A percentile compares a stretch with the other conserved stretches of the same genome.
These are phyloP conservation scores for Chironomus striatipennis DNA, from an alignment of 1,140 invertebrate genomes.

Conservation along the genomic window DNA sequence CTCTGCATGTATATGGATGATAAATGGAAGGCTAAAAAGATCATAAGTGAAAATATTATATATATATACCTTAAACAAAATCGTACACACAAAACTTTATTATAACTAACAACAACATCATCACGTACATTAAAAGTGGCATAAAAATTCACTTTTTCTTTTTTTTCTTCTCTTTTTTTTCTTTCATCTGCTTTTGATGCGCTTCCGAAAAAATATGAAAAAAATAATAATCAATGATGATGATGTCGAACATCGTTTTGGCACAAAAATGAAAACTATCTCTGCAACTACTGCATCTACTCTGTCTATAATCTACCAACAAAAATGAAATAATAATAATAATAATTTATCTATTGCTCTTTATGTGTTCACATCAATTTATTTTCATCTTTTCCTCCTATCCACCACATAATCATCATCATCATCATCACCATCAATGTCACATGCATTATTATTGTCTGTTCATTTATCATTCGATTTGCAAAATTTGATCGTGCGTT, in stretches of 20 bases:
- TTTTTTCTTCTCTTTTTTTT: background rate
- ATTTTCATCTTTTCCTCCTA: background rate
- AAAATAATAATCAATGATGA: background rate
- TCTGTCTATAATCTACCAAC: no score
- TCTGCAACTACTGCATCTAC: background rate
- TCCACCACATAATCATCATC: background rate
- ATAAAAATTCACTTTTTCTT: background rate
- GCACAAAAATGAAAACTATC: background rate
- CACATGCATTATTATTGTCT: no score
- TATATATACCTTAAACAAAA: background rate
- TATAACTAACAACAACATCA: background rate
- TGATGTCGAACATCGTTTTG: background rate
- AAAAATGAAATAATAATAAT: no score
- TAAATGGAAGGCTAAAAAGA: background rate
- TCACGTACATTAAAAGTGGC: background rate
- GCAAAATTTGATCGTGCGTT: no score
- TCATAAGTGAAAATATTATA: background rate
- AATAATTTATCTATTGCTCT: no score
- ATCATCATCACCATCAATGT: background rate
- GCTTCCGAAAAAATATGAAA: background rate
- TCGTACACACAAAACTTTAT: background rate
- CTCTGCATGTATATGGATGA: background rate
- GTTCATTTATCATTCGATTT: no score
- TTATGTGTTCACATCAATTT: no score
- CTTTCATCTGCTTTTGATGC: background rate